A percentile compares a stretch with the other conserved stretches of the same genome.
These are phyloP conservation scores for Drosophila kikkawai DNA, from an alignment of 1,140 invertebrate species.

Conservation along the genomic window DNA sequence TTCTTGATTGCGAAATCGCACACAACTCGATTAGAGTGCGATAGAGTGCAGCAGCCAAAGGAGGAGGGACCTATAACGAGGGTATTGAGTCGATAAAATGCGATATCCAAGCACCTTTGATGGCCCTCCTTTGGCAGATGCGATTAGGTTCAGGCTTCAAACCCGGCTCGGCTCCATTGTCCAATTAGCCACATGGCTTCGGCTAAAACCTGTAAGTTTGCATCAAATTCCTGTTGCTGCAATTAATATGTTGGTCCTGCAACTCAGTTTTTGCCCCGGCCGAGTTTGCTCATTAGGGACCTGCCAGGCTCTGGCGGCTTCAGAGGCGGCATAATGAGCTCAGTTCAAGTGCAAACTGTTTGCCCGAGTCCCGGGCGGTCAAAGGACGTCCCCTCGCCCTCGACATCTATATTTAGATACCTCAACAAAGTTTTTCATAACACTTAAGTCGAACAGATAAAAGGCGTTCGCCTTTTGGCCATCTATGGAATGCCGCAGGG, in stretches of 20 bases:
- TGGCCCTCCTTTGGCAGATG: constrained; percentile 1
- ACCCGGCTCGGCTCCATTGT: constrained; percentile 3
- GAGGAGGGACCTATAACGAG: background rate
- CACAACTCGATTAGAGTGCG: constrained; percentile 34
- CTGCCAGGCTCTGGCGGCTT: background rate
- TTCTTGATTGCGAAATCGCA: constrained; percentile 41
- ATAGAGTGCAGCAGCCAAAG: constrained; percentile 3
- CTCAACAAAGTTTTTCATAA: constrained; percentile 75
- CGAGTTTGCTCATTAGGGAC: constrained; percentile 31
- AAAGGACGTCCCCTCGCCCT: constrained; percentile 31
- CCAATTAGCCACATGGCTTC: constrained; percentile 53
- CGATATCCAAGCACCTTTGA: constrained; percentile 7
- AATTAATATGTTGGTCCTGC: constrained; percentile 25
- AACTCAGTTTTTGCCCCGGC: constrained; percentile 15
- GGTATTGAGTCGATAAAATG: constrained; percentile 15
- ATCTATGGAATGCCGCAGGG: constrained; percentile 9
- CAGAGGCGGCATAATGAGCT: constrained; percentile 22
- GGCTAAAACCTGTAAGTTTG: constrained; percentile 19
- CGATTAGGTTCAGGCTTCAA: constrained; percentile 10
- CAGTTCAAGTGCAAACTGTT: constrained; percentile 31
- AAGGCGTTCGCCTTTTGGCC: constrained; percentile 33
- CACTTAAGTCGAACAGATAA: constrained; percentile 69
- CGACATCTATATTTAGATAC: constrained; percentile 62
- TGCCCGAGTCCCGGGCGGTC: constrained; percentile 39
- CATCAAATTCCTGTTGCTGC: constrained; percentile 34